phyloP scores from a whole-genome alignment of 2,888 invertebrate genomes.

The Polydesmus complanatus region DNA sequence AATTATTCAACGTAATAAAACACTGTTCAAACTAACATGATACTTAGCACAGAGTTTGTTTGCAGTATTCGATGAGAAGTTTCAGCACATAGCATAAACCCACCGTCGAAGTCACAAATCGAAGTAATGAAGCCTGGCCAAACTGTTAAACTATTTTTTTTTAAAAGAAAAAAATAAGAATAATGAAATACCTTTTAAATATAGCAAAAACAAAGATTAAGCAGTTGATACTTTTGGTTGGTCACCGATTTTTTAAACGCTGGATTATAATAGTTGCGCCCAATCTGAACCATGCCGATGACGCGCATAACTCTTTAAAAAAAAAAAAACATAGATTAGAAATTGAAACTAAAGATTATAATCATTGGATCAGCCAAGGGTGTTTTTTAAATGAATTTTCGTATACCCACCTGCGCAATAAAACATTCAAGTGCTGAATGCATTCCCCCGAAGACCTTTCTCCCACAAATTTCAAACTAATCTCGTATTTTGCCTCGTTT shows the following conservation, averaged over 20 bases:
- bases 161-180: too few species aligned
- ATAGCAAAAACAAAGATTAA: too few species aligned
- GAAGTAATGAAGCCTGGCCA: slow-evolving; percentile 87
- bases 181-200: too few species aligned
- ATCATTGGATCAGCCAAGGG: too few species aligned
- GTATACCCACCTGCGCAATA: slow-evolving; percentile 9
- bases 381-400: too few species aligned
- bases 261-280: slow-evolving; percentile 26
- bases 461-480: slow-evolving; percentile 6
- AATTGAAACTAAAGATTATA: too few species aligned
- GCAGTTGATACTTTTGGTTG: too few species aligned
- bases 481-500: not conserved
- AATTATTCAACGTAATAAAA: too few species aligned
- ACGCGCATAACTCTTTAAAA: too few species aligned
- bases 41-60: slow-evolving; percentile 58
- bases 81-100: slow-evolving; percentile 74
- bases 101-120: slow-evolving; percentile 73
- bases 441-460: not conserved
- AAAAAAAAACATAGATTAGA: too few species aligned
- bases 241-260: too few species aligned
- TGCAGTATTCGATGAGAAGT: slow-evolving; percentile 69
- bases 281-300: not conserved
- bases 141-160: slow-evolving; percentile 67
- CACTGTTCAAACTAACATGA: slow-evolving; percentile 35
- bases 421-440: slow-evolving; percentile 8